Conservation (phyloP, 2,888 invertebrate genomes). For the Teleiodes luculella region DNA sequence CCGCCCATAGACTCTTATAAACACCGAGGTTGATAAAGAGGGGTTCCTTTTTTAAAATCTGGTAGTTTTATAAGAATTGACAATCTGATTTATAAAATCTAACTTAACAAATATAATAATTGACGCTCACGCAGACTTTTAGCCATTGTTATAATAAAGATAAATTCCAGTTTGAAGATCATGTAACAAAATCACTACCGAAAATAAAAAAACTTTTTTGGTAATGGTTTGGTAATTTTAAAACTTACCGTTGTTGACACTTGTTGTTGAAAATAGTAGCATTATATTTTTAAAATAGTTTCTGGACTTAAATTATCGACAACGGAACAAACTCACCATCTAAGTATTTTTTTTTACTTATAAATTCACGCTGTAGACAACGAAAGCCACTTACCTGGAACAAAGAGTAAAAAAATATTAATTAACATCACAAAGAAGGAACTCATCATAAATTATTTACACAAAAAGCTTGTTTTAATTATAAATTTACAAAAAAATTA, state of each 20-base stretch:
- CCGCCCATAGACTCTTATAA: conserved; percentile 6
- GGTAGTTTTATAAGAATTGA: neutral
- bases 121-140: too few species aligned
- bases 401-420: conserved; percentile 63
- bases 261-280: too few species aligned
- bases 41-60: conserved; percentile 1
- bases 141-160: too few species aligned
- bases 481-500: conserved; percentile 68
- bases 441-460: conserved; percentile 67
- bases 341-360: conserved; percentile 17
- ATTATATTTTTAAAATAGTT: too few species aligned
- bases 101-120: too few species aligned
- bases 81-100: too few species aligned
- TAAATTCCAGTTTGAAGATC: too few species aligned
- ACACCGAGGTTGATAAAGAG: neutral
- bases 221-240: too few species aligned
- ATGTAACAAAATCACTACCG: too few species aligned
- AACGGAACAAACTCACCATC: conserved; percentile 23
- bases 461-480: conserved; percentile 68
- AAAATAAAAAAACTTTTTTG: neutral
- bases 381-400: conserved; percentile 70
- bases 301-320: neutral
- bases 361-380: conserved; percentile 41
- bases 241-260: too few species aligned
- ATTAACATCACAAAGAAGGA: conserved; percentile 69